Base-by-base conservation (phyloP, 2,888 invertebrate species). In the Muscina levida region DNA sequence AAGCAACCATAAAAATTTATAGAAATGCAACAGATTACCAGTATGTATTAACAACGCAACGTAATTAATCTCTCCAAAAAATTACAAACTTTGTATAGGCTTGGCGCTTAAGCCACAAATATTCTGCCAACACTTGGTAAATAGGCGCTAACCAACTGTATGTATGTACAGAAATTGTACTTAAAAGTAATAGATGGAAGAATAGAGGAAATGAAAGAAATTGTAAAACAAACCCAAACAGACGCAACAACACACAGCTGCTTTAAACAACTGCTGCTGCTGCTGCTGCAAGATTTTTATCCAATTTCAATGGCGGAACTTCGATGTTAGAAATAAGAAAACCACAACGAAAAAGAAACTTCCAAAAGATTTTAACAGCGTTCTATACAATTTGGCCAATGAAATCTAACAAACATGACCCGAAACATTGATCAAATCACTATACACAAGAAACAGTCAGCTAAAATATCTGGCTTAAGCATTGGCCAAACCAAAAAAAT, bases 151-250 rank as follows among this genome's bases (percentile, higher is more conserved):
- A 62, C 19, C 62, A 62, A 62, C 4, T 31, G 31, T 31, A 3
- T 3, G 31, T 31, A 8, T 31, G 31, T 31, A 31, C 31, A 31
- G 31, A 31, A 31, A 8, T 31, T 24, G 24, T 19, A 44, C 3
- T 66, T 66, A 22, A 42, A 19, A 3, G 39, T 39, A 19, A 59
- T 62, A 22, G 53, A 22, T 31, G 8, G 31, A 48, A 53, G 62
- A 73, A 57, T 57, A 62, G 0, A 46, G 70, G 56, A 74, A 74
- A 62, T 72, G 53, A 72, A 74, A 77, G 62, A 77, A 77, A 68
- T 77, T 56, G 39, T n/a, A n/a, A 42, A 81, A 68, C 46, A 77
- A 77, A 72, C 65, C 67, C 1, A 51, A 59, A 8, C 15, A 57
- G 57, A 31, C 59, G 22, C 3, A 37, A 62, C 10, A 31, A 42